Conservation (phyloP, 2,888 invertebrate genomes). For the Diaphora mendica region DNA sequence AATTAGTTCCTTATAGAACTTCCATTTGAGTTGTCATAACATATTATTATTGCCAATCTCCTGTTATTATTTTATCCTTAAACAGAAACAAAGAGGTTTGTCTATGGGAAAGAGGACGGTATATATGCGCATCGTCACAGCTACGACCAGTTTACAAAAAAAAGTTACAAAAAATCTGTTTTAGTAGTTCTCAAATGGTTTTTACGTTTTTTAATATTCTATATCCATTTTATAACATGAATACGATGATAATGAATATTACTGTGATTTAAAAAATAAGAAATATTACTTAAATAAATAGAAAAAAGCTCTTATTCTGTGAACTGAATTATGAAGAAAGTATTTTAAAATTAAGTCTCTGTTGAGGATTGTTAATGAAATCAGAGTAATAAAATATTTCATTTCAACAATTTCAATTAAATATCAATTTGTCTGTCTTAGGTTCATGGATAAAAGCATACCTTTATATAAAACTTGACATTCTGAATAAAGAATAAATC, state of each 20-base stretch:
- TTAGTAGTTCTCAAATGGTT: not conserved
- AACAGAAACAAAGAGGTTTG: slow-evolving; percentile 21
- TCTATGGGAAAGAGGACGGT: not conserved
- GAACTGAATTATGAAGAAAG: not conserved
- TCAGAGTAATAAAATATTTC: not conserved
- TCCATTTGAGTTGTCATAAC: slow-evolving; percentile 9
- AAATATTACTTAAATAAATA: not conserved
- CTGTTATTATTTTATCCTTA: slow-evolving; percentile 1
- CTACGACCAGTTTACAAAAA: not conserved
- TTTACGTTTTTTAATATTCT: not conserved
- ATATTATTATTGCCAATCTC: slow-evolving; percentile 14
- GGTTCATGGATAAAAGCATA: not conserved
- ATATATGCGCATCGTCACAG: not conserved
- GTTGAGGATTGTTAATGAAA: not conserved
- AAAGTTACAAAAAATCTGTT: not conserved
- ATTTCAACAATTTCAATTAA: not conserved
- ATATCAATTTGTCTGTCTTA: not conserved
- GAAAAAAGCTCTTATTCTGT: not conserved
- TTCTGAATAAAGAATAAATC: not conserved
- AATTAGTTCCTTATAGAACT: not conserved
- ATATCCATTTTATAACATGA: too few species aligned
- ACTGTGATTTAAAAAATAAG: not conserved
- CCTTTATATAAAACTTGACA: not conserved
- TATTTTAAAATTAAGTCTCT: not conserved
- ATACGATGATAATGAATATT: not conserved